Evolutionary conservation across 2,797 vertebrate genomes (phyloP).

Genomic region (Liparis tanakae): DNA sequence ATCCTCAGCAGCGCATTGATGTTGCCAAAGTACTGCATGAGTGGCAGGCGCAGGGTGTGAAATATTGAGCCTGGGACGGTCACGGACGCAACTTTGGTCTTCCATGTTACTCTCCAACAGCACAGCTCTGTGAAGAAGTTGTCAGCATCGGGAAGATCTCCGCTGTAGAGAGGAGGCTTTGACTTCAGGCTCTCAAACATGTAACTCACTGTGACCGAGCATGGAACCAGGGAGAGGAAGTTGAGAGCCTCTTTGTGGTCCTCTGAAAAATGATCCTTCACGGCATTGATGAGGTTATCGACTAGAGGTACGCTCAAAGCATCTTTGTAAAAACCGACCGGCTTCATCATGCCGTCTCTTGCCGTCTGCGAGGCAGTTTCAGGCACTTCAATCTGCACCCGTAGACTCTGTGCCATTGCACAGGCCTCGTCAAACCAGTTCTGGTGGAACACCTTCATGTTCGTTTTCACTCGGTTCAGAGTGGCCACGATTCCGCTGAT

Average conservation of each 20-base stretch:
- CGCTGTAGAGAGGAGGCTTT: constrained; percentile 84
- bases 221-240: constrained; percentile 84
- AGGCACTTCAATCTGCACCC: constrained; percentile 84
- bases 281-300: constrained; percentile 85
- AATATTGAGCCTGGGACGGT: constrained; percentile 85
- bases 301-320: constrained; percentile 83
- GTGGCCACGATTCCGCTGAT: constrained; percentile 85
- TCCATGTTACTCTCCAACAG: constrained; percentile 89
- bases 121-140: constrained; percentile 88
- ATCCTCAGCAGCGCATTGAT: constrained; percentile 84
- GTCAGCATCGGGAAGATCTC: constrained; percentile 85
- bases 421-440: constrained; percentile 88
- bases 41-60: constrained; percentile 83
- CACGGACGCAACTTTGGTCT: constrained; percentile 84
- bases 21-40: constrained; percentile 88
- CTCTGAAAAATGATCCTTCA: constrained; percentile 88
- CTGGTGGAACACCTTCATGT: constrained; percentile 87
- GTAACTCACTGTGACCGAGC: constrained; percentile 86
- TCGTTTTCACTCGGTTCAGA: constrained; percentile 85
- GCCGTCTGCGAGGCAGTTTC: constrained; percentile 68
- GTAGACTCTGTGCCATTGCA: constrained; percentile 79
- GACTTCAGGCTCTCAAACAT: constrained; percentile 87
- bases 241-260: constrained; percentile 88
- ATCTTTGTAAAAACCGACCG: constrained; percentile 84
- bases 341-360: constrained; percentile 83